Base-by-base conservation (phyloP, 2,797 vertebrate genomes). In the Hylomyscus alleni region DNA sequence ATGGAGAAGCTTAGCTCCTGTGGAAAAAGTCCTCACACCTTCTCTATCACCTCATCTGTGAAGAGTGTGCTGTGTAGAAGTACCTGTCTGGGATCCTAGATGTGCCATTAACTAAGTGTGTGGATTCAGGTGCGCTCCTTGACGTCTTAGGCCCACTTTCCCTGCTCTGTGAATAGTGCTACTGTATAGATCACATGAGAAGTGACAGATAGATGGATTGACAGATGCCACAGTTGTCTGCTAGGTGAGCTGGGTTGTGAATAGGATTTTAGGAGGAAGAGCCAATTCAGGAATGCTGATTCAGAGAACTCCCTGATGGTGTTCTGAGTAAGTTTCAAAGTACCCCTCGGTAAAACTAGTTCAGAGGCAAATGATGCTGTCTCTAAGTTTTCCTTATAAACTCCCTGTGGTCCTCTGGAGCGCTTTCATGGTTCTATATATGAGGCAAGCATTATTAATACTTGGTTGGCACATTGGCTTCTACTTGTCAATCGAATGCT, bases 401-500 rank as follows among this genome's bases (percentile, higher is more conserved):
- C 7, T 77, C 17, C 22, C n/a, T 0, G 0, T 37, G 50, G 29
- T 15, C 40, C 34, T 14, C 0, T 0, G 0, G 11, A 40, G 47
- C 22, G 24, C 37, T 34, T 56, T 5, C 1, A 13, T 75, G 86
- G n/a, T 15, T 0, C 44, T 34, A 0, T 60, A 8, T 40, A 80
- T 65, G 22, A 10, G 52, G 29, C 54, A 40, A 24, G 17, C 56
- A 50, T 40, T 54, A 67, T 73, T 40, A 84, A 72, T 29, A 50
- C 29, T 80, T 78, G 0, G 0, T 29, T 76, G 50, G 56, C 29
- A 85, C 73, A 26, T 67, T 89, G 60, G 13, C 34, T 56, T n/a
- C 40, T 88, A 50, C 44, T 54, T 47, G 17, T 37, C 60, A 40
- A 47, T 15, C 24, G 19, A 77, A 69, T 37, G 56, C 13, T 14